phyloP scores from a whole-genome alignment of 2,113 vertebrate species.

The Podocnemis expansa region DNA sequence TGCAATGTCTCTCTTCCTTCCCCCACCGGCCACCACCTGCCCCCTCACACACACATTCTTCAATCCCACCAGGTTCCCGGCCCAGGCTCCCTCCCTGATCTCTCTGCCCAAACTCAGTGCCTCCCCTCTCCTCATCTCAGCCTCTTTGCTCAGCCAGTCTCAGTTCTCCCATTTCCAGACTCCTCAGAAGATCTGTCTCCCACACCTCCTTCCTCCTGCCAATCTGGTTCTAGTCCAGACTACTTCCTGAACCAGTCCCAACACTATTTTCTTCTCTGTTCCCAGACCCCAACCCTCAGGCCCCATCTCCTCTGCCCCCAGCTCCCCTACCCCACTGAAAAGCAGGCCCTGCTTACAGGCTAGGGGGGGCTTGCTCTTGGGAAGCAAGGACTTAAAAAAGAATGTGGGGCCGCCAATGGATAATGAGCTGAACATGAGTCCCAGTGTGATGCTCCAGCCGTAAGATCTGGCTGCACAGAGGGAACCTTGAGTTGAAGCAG shows the following conservation, averaged over 20 bases:
- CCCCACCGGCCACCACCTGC: background rate
- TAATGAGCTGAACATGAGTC: too few species aligned
- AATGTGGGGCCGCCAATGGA: too few species aligned
- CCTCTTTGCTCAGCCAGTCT: background rate
- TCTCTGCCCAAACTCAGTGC: background rate
- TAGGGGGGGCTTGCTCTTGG: background rate
- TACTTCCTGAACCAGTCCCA: background rate
- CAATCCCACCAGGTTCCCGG: background rate
- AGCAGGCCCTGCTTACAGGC: background rate
- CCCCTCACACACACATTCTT: background rate
- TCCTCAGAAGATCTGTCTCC: background rate
- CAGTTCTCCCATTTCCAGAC: background rate
- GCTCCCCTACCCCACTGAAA: background rate
- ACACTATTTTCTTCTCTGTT: background rate
- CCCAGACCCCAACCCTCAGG: background rate
- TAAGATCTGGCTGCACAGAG: background rate
- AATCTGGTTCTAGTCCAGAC: background rate
- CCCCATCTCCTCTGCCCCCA: background rate
- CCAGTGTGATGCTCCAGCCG: too few species aligned
- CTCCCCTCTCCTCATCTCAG: background rate
- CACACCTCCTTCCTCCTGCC: background rate
- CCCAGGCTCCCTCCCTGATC: background rate
- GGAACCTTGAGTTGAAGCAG: background rate
- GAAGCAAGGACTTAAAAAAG: background rate
- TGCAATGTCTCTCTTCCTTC: background rate